Conservation (phyloP, 2,113 vertebrate genomes). For the Pachycephala philippinensis region DNA sequence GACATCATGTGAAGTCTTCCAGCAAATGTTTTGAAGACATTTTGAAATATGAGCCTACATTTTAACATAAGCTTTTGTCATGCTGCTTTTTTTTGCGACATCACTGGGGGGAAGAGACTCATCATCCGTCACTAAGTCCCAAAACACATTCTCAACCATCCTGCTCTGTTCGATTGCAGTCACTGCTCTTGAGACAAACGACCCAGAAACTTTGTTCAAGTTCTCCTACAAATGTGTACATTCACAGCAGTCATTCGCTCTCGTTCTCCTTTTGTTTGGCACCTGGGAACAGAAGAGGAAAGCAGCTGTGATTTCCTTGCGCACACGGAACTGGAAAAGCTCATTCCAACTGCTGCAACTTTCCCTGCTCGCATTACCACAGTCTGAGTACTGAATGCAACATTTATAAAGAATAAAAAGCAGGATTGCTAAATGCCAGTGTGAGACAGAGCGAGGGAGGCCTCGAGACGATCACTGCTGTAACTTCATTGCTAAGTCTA, state of each 20-base stretch:
- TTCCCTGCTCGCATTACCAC: background rate
- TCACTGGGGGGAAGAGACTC: constrained; percentile 68
- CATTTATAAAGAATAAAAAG: background rate
- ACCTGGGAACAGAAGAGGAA: constrained; percentile 70
- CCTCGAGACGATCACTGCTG: background rate
- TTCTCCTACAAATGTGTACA: constrained; percentile 50
- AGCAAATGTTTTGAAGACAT: constrained; percentile 64
- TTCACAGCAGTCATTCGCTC: constrained; percentile 75
- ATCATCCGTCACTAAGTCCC: constrained; percentile 66
- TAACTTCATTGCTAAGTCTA: background rate
- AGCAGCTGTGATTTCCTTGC: background rate
- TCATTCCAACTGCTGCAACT: background rate
- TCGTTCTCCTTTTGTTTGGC: constrained; percentile 83
- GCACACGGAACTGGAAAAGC: background rate
- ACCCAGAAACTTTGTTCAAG: constrained; percentile 68
- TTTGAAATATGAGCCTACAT: constrained; percentile 69
- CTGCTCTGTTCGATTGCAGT: constrained; percentile 59
- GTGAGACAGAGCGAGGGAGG: background rate
- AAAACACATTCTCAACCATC: constrained; percentile 61
- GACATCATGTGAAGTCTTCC: constrained; percentile 71
- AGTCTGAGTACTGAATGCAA: background rate
- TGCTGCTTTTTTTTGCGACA: constrained; percentile 67
- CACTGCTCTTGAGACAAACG: constrained; percentile 71
- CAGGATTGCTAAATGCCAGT: background rate
- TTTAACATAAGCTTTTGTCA: constrained; percentile 69